A percentile compares a stretch with the other conserved stretches of the same genome.
Conservation (phyloP, 2,888 invertebrate species). For the Parthenolecanium corni region DNA sequence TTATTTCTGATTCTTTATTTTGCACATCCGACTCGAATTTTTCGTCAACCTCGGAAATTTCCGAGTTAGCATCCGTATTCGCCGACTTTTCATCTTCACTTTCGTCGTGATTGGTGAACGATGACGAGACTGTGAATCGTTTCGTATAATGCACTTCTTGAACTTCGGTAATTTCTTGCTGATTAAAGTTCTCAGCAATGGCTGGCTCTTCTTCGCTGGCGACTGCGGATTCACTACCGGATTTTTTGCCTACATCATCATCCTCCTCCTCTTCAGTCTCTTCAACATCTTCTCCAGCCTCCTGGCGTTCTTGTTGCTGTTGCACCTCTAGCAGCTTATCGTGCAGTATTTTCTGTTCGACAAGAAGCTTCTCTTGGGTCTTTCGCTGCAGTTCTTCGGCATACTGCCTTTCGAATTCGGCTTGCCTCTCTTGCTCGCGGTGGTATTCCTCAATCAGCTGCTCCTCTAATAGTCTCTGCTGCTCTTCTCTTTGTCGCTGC, state of each 20-base stretch:
- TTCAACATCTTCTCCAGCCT: slow-evolving; percentile 9
- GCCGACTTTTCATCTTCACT: slow-evolving; percentile 19
- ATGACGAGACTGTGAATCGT: neutral
- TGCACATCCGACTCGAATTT: neutral
- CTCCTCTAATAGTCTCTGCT: slow-evolving; percentile 16
- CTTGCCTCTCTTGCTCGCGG: slow-evolving; percentile 20
- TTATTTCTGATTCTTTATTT: neutral
- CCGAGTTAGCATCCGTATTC: slow-evolving; percentile 19
- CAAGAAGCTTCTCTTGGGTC: slow-evolving; percentile 16
- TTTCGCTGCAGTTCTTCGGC: slow-evolving; percentile 15
- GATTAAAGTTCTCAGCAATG: slow-evolving; percentile 6
- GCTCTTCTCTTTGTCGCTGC: neutral
- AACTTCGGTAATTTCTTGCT: neutral
- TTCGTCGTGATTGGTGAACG: neutral
- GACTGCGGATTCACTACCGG: neutral
- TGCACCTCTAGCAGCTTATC: slow-evolving; percentile 16
- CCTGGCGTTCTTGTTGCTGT: slow-evolving; percentile 20
- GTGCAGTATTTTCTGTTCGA: slow-evolving; percentile 11
- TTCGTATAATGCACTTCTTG: neutral
- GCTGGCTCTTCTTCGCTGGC: slow-evolving; percentile 17
- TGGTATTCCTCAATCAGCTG: slow-evolving; percentile 22
- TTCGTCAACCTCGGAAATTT: slow-evolving; percentile 21
- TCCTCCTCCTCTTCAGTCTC: neutral
- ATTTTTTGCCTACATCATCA: neutral
- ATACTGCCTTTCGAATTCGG: slow-evolving; percentile 5